Base-by-base conservation (phyloP, 2,113 vertebrate genomes). In the Trogon surrucura region DNA sequence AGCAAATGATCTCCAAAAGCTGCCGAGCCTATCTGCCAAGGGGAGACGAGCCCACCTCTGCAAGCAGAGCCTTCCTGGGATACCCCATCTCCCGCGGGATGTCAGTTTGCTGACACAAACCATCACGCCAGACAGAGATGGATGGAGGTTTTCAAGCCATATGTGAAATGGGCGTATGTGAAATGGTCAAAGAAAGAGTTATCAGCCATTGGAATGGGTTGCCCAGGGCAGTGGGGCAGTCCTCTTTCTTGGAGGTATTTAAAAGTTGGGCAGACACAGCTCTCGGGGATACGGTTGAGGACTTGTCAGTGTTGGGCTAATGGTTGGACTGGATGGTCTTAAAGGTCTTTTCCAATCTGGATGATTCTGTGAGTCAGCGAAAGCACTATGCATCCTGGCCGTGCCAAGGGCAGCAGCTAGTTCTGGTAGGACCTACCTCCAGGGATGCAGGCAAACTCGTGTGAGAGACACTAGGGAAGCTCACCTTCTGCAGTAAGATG, bases 381-480 rank as follows among this genome's bases (percentile, higher is more conserved):
- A 47, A 66, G 25, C 51, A 9, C 13, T 22, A 5, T 4, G 9
- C 17, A 13, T 10, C n/a, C 26, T 26, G 16, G 45, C 13, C 1
- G 2, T 20, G 29, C 25, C 53, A 21, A 2, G n/a, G 47, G 30
- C 66, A 70, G 51, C 51, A 61, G 58, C 25, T 41, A 11, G 17
- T 32, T 83, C 60, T n/a, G 34, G 30, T 54, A 50, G 21, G 21
- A 27, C 15, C 25, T 20, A 26, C 14, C 36, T 41, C 13, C 22
- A 36, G 30, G 17, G 29, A 7, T 25, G 22, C 9, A 62, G 48
- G 41, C 14, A 54, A 54, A 11, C 32, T 38, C 53, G 17, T 19
- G 6, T 0, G 5, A 54, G 36, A 66, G 54, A 44, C 26, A 11
- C 15, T 4, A 2, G 10, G 18, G 45, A 71, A 47, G 10, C 18